Conservation (phyloP, 1,140 invertebrate species). For the Catajapyx aquilonaris region DNA sequence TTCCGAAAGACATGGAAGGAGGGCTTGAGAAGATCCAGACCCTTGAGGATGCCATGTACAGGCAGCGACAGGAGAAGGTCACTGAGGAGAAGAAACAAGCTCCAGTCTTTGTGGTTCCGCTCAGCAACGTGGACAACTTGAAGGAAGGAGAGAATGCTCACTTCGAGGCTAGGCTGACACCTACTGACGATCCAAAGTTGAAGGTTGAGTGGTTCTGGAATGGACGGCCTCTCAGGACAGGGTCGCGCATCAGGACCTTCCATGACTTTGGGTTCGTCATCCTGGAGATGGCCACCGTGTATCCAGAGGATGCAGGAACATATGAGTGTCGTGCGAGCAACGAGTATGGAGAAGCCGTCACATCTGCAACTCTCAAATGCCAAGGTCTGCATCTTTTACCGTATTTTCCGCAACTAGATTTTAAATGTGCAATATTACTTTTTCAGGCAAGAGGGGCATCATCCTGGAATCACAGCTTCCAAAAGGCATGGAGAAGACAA, state of each 20-base stretch:
- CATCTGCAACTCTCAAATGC: slow-evolving; percentile 73
- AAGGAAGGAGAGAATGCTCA: slow-evolving; percentile 81
- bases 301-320: slow-evolving; percentile 82
- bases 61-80: slow-evolving; percentile 39
- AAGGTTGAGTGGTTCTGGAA: slow-evolving; percentile 94
- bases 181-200: slow-evolving; percentile 81
- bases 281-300: slow-evolving; percentile 81
- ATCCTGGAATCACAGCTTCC: slow-evolving; percentile 79
- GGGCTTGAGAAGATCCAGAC: slow-evolving; percentile 78
- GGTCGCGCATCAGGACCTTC: slow-evolving; percentile 79
- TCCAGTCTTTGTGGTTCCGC: slow-evolving; percentile 73
- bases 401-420: no score
- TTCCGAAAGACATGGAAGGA: slow-evolving; percentile 83
- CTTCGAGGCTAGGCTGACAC: slow-evolving; percentile 80
- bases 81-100: slow-evolving; percentile 54
- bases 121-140: slow-evolving; percentile 64
- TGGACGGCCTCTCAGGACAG: slow-evolving; percentile 68
- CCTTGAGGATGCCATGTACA: slow-evolving; percentile 66
- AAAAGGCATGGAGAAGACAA: slow-evolving; percentile 78
- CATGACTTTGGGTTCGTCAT: slow-evolving; percentile 90
- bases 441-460: slow-evolving; percentile 62
- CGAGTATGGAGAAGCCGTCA: slow-evolving; percentile 78
- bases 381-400: no score
- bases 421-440: no score
- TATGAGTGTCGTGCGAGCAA: slow-evolving; percentile 79